Conservation (phyloP, 2,888 invertebrate genomes). For the Cylindroiulus punctatus region DNA sequence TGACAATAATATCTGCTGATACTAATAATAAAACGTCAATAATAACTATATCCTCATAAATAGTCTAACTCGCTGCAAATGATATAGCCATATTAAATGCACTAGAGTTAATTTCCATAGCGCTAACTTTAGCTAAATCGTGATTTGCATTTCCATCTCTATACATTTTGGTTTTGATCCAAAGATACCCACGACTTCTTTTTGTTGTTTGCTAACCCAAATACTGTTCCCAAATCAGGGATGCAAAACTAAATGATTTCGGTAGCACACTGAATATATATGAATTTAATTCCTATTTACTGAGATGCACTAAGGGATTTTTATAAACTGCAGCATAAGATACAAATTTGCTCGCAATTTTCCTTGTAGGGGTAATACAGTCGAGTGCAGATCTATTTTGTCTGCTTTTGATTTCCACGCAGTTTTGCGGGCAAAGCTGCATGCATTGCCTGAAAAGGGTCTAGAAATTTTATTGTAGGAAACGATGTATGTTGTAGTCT, state of each 20-base stretch:
- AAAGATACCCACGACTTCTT: no score
- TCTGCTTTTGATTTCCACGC: background rate
- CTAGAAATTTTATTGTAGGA: background rate
- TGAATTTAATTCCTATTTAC: background rate
- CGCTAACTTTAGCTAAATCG: background rate
- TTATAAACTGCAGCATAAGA: background rate
- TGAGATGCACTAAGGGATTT: background rate
- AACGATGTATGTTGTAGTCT: background rate
- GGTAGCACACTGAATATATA: background rate
- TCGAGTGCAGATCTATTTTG: background rate
- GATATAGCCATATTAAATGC: background rate
- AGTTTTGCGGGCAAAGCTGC: constrained; percentile 6
- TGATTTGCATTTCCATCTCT: no score
- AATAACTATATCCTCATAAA: no score
- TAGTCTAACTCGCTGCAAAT: background rate
- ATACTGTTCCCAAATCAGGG: background rate
- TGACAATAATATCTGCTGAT: background rate
- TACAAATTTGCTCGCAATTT: background rate
- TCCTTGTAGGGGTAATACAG: background rate
- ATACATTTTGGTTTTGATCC: no score
- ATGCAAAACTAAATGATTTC: background rate
- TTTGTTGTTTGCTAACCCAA: background rate
- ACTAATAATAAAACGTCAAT: no score
- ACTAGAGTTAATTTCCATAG: background rate
- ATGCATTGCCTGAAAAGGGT: no score